Conservation (phyloP, 1,140 invertebrate genomes). For the Drosophila miranda region DNA sequence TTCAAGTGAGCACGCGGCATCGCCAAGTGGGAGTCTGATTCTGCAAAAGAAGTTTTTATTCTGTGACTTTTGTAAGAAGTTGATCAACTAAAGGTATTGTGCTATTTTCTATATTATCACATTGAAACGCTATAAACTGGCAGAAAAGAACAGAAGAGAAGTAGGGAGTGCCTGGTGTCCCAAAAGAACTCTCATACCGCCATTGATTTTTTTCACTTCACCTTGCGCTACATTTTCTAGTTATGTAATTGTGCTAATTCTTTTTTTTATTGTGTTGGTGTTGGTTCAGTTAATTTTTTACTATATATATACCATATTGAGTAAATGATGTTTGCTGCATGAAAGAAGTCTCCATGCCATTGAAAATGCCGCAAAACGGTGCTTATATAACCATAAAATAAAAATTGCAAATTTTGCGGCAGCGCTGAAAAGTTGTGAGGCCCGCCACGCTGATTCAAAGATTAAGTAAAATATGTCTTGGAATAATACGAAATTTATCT, state of each 20-base stretch:
- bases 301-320: slow-evolving; percentile 17
- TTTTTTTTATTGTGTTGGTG: slow-evolving; percentile 64
- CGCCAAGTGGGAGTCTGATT: slow-evolving; percentile 75
- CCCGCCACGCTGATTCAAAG: background rate
- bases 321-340: background rate
- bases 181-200: slow-evolving; percentile 26
- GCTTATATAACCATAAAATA: slow-evolving; percentile 64
- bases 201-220: slow-evolving; percentile 75
- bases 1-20: slow-evolving; percentile 77
- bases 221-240: slow-evolving; percentile 72
- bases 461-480: background rate
- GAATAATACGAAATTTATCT: background rate
- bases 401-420: slow-evolving; percentile 12
- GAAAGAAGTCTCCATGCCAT: slow-evolving; percentile 4
- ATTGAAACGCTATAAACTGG: slow-evolving; percentile 13
- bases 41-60: slow-evolving; percentile 82
- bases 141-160: slow-evolving; percentile 6
- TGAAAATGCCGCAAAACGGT: slow-evolving; percentile 22
- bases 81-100: slow-evolving; percentile 81
- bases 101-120: slow-evolving; percentile 31
- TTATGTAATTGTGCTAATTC: slow-evolving; percentile 77
- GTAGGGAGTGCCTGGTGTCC: slow-evolving; percentile 38
- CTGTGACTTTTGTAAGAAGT: slow-evolving; percentile 82
- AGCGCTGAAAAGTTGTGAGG: background rate
- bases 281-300: slow-evolving; percentile 44